phyloP scores from a whole-genome alignment of 2,113 vertebrate species.

The Narcine bancroftii region DNA sequence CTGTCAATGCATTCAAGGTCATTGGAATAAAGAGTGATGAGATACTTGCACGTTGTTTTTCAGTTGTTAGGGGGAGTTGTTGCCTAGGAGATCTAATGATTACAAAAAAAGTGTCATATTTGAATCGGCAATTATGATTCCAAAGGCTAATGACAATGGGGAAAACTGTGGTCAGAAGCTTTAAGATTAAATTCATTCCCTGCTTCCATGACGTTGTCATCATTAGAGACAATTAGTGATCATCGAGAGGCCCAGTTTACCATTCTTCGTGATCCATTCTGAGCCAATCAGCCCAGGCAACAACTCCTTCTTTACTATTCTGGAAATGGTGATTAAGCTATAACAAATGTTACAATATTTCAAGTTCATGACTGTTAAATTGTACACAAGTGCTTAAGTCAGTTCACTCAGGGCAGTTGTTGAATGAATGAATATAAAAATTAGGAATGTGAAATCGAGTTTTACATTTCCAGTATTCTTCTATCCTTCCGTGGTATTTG shows the following conservation, averaged over 20 bases:
- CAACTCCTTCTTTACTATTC: not conserved
- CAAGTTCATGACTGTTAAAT: not conserved
- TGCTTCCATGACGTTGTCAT: not conserved
- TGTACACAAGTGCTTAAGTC: not conserved
- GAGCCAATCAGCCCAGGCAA: not conserved
- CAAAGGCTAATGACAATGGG: not conserved
- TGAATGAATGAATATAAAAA: not conserved
- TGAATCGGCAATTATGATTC: constrained; percentile 3
- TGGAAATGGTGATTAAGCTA: not conserved
- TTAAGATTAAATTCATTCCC: not conserved
- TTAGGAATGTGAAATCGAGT: not conserved
- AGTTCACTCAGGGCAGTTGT: not conserved
- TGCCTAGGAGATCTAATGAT: not conserved
- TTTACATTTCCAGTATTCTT: not conserved
- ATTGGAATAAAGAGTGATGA: not conserved
- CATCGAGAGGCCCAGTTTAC: not conserved
- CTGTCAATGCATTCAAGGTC: not conserved
- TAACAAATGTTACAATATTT: not conserved
- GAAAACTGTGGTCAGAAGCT: not conserved
- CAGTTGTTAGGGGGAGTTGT: not conserved
- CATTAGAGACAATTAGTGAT: not conserved
- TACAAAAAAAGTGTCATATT: not conserved
- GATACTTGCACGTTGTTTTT: not conserved
- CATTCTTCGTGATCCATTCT: not conserved
- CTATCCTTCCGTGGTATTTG: not conserved